Conservation (phyloP, 2,888 invertebrate species). For the Pyrgus malvae region DNA sequence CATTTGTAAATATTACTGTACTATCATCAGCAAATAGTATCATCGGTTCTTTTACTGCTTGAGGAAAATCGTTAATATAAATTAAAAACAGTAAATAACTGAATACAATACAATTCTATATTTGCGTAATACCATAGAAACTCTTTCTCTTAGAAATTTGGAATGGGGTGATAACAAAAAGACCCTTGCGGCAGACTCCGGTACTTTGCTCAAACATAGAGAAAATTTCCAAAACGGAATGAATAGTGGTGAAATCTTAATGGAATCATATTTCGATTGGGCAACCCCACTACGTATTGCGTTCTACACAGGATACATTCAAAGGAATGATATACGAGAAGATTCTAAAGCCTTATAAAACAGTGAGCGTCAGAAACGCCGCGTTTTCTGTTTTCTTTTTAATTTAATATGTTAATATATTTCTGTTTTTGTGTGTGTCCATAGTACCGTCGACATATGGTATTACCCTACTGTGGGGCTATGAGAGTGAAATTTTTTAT, state of each 20-base stretch:
- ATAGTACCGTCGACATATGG: no score
- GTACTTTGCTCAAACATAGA: conserved; percentile 5
- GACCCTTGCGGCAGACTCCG: background rate
- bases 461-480: no score
- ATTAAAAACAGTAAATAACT: no score
- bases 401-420: no score
- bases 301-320: background rate
- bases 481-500: no score
- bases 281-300: background rate
- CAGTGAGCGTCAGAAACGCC: background rate
- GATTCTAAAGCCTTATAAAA: background rate
- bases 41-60: no score
- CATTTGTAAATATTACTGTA: no score
- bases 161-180: conserved; percentile 1
- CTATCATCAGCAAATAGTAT: no score
- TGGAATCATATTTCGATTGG: conserved; percentile 15
- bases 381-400: background rate
- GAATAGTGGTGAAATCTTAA: conserved; percentile 17
- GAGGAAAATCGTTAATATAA: background rate
- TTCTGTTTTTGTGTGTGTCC: no score
- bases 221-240: conserved; percentile 6
- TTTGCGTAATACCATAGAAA: conserved; percentile 11
- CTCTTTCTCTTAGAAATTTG: conserved; percentile 15
- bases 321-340: background rate
- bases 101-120: conserved; percentile 9